phyloP scores from a whole-genome alignment of 2,113 vertebrate genomes.

The Dipodomys ordii region DNA sequence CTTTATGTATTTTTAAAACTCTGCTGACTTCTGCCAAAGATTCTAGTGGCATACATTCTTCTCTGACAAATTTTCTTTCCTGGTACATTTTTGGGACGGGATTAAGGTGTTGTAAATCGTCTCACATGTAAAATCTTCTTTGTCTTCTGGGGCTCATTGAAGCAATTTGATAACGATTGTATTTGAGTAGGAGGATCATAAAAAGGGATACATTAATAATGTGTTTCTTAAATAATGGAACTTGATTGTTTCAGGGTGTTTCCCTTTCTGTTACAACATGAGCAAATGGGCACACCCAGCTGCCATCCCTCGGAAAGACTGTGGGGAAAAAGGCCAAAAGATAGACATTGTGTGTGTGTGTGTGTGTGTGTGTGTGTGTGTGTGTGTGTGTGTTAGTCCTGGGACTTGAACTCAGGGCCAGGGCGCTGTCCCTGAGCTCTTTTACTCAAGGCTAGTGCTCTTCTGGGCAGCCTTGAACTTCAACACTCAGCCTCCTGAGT shows the following conservation, averaged over 20 bases:
- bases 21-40: constrained; percentile 3
- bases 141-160: constrained; percentile 37
- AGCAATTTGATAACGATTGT: constrained; percentile 7
- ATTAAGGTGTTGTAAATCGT: constrained; percentile 48
- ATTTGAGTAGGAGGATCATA: constrained; percentile 25
- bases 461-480: too few species aligned
- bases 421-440: too few species aligned
- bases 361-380: too few species aligned
- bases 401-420: too few species aligned
- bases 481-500: too few species aligned
- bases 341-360: too few species aligned
- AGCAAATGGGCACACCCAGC: not conserved
- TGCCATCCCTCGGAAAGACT: not conserved
- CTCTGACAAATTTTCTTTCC: constrained; percentile 33
- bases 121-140: constrained; percentile 47
- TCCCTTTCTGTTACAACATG: not conserved
- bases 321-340: not conserved
- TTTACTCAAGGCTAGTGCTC: too few species aligned
- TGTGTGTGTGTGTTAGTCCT: too few species aligned
- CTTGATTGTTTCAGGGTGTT: not conserved
- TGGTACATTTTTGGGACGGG: constrained; percentile 1
- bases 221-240: constrained; percentile 12
- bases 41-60: constrained; percentile 21
- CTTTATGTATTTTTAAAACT: not conserved
- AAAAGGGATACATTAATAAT: constrained; percentile 18